Evolutionary conservation across 1,140 invertebrate genomes (phyloP).

Genomic region (Anoplophora glabripennis): DNA sequence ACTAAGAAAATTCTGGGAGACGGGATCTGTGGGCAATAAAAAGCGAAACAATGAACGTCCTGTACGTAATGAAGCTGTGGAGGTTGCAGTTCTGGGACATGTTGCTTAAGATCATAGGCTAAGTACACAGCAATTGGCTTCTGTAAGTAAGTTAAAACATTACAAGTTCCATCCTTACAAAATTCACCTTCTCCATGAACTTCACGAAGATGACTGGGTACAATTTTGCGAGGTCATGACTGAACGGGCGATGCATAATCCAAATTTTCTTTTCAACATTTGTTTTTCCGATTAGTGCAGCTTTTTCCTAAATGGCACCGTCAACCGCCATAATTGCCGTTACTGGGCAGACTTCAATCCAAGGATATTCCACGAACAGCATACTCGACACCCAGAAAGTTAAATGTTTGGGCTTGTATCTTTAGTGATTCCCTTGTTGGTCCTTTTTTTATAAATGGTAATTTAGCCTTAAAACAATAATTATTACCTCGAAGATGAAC

Average conservation of each 20-base stretch:
- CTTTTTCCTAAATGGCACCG: slow-evolving; percentile 18
- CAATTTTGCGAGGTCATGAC: slow-evolving; percentile 4
- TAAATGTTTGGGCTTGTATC: slow-evolving; percentile 20
- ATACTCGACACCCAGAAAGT: slow-evolving; percentile 14
- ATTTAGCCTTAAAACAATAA: background rate
- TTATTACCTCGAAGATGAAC: slow-evolving; percentile 5
- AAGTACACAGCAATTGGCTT: too few species aligned
- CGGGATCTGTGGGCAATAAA: slow-evolving; percentile 3
- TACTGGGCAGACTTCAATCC: slow-evolving; percentile 17
- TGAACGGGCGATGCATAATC: slow-evolving; percentile 4
- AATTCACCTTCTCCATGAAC: background rate
- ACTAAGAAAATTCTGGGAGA: background rate
- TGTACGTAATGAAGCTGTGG: slow-evolving; percentile 6
- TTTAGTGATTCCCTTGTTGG: background rate
- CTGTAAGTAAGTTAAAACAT: too few species aligned
- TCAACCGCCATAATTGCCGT: slow-evolving; percentile 21
- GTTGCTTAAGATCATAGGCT: too few species aligned
- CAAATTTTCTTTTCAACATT: slow-evolving; percentile 6
- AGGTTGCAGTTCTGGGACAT: slow-evolving; percentile 9
- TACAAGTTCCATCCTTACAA: too few species aligned
- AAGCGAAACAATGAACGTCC: background rate
- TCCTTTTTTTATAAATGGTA: slow-evolving; percentile 8
- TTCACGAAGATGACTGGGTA: slow-evolving; percentile 1
- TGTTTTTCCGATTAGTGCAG: slow-evolving; percentile 13
- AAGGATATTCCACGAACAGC: background rate